phyloP scores from a whole-genome alignment of 2,888 invertebrate genomes.

The Biston betularia region DNA sequence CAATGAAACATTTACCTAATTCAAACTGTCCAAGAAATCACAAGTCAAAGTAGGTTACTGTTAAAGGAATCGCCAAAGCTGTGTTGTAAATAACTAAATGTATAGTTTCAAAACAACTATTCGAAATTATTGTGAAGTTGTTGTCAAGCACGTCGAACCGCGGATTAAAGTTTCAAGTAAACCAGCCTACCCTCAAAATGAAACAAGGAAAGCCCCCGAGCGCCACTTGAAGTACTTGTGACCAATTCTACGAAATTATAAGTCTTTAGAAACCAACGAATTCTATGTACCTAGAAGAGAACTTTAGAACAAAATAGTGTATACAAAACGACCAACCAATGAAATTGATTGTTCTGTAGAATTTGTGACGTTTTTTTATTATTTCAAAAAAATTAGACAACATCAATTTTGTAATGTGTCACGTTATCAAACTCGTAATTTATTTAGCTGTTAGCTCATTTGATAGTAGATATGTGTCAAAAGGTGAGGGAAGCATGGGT shows the following conservation, averaged over 20 bases:
- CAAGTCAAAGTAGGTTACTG: background rate
- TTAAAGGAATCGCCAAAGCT: conserved; percentile 9
- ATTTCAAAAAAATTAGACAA: too few species aligned
- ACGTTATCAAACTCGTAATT: too few species aligned
- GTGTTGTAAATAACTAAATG: conserved; percentile 19
- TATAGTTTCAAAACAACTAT: conserved; percentile 21
- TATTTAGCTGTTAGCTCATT: too few species aligned
- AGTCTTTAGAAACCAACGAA: conserved; percentile 27
- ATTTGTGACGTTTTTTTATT: too few species aligned
- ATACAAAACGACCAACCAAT: background rate
- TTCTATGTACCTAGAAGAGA: conserved; percentile 9
- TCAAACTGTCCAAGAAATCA: background rate
- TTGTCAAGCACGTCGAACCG: conserved; percentile 26
- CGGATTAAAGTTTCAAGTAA: conserved; percentile 26
- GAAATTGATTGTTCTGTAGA: background rate
- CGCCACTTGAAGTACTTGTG: conserved; percentile 29
- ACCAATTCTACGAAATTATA: conserved; percentile 37
- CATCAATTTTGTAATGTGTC: too few species aligned
- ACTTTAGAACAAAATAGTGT: too few species aligned
- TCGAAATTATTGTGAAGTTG: conserved; percentile 17
- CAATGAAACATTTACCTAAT: background rate
- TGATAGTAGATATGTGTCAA: too few species aligned
- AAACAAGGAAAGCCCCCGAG: conserved; percentile 24
- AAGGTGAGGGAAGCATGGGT: too few species aligned
- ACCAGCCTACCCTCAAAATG: conserved; percentile 8